Evolutionary conservation across 37 sponge, comb jelly and placozoan genomes (phyloP), one percentile per base, ranked within the genome.

Genomic region (Dysidea cf. avara): DNA sequence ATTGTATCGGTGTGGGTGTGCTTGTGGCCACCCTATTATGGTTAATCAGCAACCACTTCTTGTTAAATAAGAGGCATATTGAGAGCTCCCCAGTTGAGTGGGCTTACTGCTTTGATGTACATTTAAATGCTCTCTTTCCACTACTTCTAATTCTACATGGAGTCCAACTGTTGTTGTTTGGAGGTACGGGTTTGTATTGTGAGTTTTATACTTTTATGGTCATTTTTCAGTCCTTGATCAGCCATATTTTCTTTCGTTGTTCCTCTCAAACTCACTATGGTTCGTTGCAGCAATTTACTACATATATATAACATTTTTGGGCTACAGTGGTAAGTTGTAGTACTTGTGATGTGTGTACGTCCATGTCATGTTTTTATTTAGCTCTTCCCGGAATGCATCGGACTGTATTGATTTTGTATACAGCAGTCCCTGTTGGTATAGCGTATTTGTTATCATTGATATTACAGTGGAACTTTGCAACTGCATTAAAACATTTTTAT

Each of bases 91-190:
- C 58, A 2, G 92, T 94, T 51, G 94, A 97, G 84, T 97, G 94
- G 89, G 86, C 86, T 16, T 97, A 97, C 63, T 82, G 91, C 13
- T 94, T 97, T 68, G 99, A 97, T 82, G 88, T 97, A 13, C 99
- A 97, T 56, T 77, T 94, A 60, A 97, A 97, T 78, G 85, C 94
- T 25, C 87, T 92, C 68, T 74, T 94, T 37, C 92, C 99, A 16
- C 37, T 92, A 21, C 72, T 87, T 17, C 64, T 97, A 7, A 58
- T 88, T 24, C 53, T 93, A 52, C 92, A 91, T 72, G 94, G 92
- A 7, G 6, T 91, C 6, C 94, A 94, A 51, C 61, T 91, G 53
- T 20, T 92, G 3, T 69, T 85, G 0, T 72, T 70, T 72, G 82
- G 74, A 43, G 24, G 94, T 92, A 43, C 66, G 87, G n/a, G n/a